phyloP scores from a whole-genome alignment of 2,888 invertebrate genomes.

The Spodoptera exigua region DNA sequence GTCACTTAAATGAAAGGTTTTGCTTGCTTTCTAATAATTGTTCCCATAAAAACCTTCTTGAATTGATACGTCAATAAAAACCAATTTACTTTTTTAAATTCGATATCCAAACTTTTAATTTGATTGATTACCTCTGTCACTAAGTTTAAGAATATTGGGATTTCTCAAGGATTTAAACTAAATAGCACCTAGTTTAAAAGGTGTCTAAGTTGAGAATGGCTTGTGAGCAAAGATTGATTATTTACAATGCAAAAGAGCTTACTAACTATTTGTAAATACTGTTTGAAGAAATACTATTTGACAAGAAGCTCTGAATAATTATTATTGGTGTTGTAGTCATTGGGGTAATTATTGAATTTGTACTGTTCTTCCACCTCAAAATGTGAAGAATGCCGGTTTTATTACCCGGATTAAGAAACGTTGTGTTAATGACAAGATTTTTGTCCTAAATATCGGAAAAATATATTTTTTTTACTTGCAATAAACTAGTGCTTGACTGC shows the following conservation, averaged over 20 bases:
- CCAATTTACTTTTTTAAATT: conserved; percentile 17
- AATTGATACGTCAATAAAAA: neutral
- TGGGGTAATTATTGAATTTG: no score
- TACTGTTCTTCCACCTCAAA: no score
- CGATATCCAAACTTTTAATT: conserved; percentile 26
- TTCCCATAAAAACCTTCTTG: no score
- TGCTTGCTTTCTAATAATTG: no score
- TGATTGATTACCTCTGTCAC: conserved; percentile 50
- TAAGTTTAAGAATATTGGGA: conserved; percentile 35
- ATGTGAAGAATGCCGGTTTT: no score
- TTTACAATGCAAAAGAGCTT: neutral
- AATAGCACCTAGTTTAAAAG: conserved; percentile 39
- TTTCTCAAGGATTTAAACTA: conserved; percentile 18
- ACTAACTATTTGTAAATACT: neutral
- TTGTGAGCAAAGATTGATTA: conserved; percentile 14
- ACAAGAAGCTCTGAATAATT: neutral
- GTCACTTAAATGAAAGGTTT: no score
- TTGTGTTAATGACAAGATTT: no score
- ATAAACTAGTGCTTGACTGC: no score
- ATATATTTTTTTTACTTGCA: no score
- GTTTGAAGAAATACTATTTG: neutral
- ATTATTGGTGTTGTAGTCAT: no score
- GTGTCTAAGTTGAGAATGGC: conserved; percentile 29
- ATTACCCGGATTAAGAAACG: no score
- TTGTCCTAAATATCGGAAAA: no score